Conservation (phyloP, 92 coral and sea anemone species). For the Palythoa grandiflora region DNA sequence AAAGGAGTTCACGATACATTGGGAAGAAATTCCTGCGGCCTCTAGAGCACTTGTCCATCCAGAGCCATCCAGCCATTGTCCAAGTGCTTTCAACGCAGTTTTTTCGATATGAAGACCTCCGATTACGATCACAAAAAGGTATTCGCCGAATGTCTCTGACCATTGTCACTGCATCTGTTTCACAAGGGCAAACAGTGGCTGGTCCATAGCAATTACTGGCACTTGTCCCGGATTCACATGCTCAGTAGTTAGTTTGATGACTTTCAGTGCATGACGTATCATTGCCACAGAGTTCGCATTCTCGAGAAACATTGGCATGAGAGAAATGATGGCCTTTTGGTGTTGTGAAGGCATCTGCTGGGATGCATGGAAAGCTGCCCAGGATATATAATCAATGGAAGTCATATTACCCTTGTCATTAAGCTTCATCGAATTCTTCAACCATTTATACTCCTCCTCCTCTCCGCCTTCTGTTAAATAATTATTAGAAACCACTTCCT, state of each 20-base stretch:
- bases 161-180: constrained; percentile 39
- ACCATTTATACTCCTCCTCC: constrained; percentile 8
- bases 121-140: constrained; percentile 54
- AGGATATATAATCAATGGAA: constrained; percentile 44
- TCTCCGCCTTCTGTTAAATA: constrained; percentile 10
- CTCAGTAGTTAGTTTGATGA: no score
- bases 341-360: constrained; percentile 37
- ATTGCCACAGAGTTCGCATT: constrained; percentile 68
- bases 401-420: constrained; percentile 27
- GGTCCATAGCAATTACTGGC: constrained; percentile 45
- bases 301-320: constrained; percentile 63
- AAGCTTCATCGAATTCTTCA: constrained; percentile 25
- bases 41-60: constrained; percentile 54
- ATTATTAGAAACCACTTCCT: background rate
- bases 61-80: constrained; percentile 56
- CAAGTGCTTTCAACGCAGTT: constrained; percentile 54
- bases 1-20: constrained; percentile 56
- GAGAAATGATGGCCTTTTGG: constrained; percentile 52
- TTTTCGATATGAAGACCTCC: constrained; percentile 67
- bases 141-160: constrained; percentile 56
- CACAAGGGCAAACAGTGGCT: constrained; percentile 57
- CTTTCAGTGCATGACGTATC: no score
- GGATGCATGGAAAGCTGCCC: constrained; percentile 70
- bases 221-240: constrained; percentile 62
- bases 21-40: constrained; percentile 38